phyloP scores from a whole-genome alignment of 1,140 invertebrate species.

The Latrodectus geometricus region DNA sequence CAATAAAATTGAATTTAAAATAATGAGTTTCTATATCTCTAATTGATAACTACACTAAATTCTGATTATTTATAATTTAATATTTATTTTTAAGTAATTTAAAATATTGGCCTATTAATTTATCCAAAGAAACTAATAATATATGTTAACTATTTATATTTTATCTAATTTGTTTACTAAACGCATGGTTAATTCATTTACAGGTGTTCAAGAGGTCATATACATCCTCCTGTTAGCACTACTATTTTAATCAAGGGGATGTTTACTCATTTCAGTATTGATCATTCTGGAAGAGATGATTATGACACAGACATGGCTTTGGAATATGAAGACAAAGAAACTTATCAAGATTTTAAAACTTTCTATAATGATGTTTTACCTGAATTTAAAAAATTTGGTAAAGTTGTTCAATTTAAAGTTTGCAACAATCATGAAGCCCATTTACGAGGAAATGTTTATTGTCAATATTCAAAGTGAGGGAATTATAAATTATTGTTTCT shows the following conservation, averaged over 20 bases:
- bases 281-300: constrained; percentile 78
- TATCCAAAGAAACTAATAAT: too few relatives aligned
- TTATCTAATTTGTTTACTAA: not conserved
- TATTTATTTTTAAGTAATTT: too few relatives aligned
- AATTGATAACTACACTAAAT: too few relatives aligned
- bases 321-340: constrained; percentile 87
- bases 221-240: constrained; percentile 76
- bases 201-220: constrained; percentile 79
- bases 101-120: too few relatives aligned
- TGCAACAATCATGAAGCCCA: constrained; percentile 89
- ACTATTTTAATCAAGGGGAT: constrained; percentile 85
- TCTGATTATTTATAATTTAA: too few relatives aligned
- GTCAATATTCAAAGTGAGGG: constrained; percentile 78
- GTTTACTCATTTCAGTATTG: constrained; percentile 85
- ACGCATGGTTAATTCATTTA: constrained; percentile 56
- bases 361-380: constrained; percentile 89
- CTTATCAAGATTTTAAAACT: constrained; percentile 83
- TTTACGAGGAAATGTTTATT: constrained; percentile 89
- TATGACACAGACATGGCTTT: constrained; percentile 85
- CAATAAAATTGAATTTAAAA: too few relatives aligned
- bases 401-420: constrained; percentile 83
- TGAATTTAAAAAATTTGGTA: constrained; percentile 85
- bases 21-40: too few relatives aligned
- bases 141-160: not conserved
- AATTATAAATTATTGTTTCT: not conserved